phyloP scores from a whole-genome alignment of 2,888 invertebrate species.

The Drosophila fungiperda region DNA sequence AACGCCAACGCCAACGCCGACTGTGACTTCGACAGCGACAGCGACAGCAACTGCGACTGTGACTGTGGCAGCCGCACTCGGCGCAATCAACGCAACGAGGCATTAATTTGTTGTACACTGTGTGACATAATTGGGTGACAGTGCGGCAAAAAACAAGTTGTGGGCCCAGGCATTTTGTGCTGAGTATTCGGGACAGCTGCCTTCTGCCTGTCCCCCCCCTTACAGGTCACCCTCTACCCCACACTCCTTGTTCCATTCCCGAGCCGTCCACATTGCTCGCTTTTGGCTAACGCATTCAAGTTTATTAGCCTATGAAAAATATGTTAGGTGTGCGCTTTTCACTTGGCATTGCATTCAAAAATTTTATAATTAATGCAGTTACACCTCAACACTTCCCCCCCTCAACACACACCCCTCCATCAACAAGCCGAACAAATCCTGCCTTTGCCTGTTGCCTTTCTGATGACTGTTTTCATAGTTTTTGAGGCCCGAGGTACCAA shows the following conservation, averaged over 20 bases:
- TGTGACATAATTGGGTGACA: constrained; percentile 81
- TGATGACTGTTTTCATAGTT: constrained; percentile 15
- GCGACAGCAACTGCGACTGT: constrained; percentile 23
- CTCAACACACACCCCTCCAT: too few species aligned
- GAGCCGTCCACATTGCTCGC: constrained; percentile 35
- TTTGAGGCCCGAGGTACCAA: constrained; percentile 9
- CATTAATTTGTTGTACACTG: constrained; percentile 83
- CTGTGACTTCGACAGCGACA: constrained; percentile 1
- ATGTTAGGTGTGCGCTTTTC: constrained; percentile 77
- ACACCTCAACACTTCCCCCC: constrained; percentile 26
- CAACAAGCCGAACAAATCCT: neutral
- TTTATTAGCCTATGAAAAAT: constrained; percentile 81
- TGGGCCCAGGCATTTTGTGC: constrained; percentile 53
- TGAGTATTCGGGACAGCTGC: constrained; percentile 27
- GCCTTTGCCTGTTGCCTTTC: neutral
- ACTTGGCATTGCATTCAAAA: constrained; percentile 71
- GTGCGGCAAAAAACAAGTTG: constrained; percentile 75
- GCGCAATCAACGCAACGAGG: constrained; percentile 82
- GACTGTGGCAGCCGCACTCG: constrained; percentile 44
- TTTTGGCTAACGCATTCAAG: constrained; percentile 70
- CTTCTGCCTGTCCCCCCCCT: neutral
- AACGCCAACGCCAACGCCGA: constrained; percentile 17
- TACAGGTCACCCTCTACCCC: neutral
- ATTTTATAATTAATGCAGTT: constrained; percentile 79
- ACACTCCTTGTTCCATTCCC: neutral